Conservation (phyloP, 2,797 vertebrate species). For the Gallinago nigripennis region DNA sequence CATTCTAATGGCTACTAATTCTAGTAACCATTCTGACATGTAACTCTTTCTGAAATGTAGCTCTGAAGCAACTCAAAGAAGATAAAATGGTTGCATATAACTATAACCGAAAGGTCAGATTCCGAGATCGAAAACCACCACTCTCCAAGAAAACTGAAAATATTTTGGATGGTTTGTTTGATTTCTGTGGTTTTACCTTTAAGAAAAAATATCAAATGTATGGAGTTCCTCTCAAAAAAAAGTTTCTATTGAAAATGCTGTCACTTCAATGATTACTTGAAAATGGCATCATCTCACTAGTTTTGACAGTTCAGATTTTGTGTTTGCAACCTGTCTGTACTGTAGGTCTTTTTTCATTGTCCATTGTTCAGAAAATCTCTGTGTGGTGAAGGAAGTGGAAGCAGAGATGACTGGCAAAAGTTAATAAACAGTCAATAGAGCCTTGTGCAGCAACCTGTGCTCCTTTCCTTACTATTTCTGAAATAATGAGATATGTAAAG, state of each 20-base stretch:
- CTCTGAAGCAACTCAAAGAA: neutral
- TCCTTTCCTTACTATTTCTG: neutral
- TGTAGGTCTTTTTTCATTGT: neutral
- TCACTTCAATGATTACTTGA: neutral
- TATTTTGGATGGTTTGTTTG: neutral
- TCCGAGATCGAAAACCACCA: neutral
- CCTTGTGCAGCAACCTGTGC: neutral
- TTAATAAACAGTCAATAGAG: neutral
- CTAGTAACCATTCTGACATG: neutral
- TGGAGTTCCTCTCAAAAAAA: neutral
- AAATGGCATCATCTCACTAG: neutral
- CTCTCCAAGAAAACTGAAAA: neutral
- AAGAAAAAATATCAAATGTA: neutral
- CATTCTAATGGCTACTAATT: too few relatives aligned
- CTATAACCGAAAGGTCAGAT: neutral
- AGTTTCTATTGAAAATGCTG: neutral
- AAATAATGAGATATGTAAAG: neutral
- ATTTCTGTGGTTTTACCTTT: neutral
- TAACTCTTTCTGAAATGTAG: neutral
- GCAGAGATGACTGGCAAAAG: neutral
- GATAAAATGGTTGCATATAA: neutral
- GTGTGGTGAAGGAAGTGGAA: neutral
- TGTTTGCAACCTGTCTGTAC: neutral
- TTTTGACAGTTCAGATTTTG: neutral
- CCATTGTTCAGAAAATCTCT: neutral